phyloP scores from a whole-genome alignment of 2,797 vertebrate species.

The Urophycis tenuis region DNA sequence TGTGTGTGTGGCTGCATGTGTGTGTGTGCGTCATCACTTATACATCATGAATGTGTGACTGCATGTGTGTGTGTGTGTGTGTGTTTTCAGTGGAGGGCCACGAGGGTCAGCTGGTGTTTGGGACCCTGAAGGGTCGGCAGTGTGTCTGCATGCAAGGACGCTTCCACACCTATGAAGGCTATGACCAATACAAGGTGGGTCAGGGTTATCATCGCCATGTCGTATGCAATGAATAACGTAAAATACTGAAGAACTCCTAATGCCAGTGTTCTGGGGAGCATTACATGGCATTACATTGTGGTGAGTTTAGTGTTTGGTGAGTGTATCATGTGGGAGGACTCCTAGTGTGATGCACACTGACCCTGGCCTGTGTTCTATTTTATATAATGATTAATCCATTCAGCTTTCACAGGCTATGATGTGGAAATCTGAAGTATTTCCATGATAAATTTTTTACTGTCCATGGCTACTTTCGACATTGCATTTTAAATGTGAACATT shows the following conservation, averaged over 20 bases:
- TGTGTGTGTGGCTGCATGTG: neutral
- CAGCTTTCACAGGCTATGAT: neutral
- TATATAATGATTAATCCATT: neutral
- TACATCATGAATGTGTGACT: neutral
- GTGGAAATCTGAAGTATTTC: neutral
- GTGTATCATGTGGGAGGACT: too few relatives aligned
- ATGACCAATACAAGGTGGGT: slow-evolving; percentile 37
- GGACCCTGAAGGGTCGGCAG: slow-evolving; percentile 65
- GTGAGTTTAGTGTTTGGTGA: too few relatives aligned
- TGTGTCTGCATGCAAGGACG: slow-evolving; percentile 83
- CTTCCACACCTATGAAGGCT: slow-evolving; percentile 80
- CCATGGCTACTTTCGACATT: neutral
- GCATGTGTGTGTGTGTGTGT: neutral
- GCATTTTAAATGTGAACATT: too few relatives aligned
- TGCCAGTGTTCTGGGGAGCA: too few relatives aligned
- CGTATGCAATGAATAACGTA: too few relatives aligned
- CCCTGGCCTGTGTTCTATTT: neutral
- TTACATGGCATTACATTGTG: too few relatives aligned
- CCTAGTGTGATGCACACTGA: neutral
- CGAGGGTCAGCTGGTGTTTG: slow-evolving; percentile 74
- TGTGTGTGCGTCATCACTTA: slow-evolving; percentile 2
- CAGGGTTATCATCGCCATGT: too few relatives aligned
- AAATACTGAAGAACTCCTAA: too few relatives aligned
- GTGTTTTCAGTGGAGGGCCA: slow-evolving; percentile 69
- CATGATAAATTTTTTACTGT: neutral